phyloP scores from a whole-genome alignment of 2,797 vertebrate species.

The Fundulus diaphanus region DNA sequence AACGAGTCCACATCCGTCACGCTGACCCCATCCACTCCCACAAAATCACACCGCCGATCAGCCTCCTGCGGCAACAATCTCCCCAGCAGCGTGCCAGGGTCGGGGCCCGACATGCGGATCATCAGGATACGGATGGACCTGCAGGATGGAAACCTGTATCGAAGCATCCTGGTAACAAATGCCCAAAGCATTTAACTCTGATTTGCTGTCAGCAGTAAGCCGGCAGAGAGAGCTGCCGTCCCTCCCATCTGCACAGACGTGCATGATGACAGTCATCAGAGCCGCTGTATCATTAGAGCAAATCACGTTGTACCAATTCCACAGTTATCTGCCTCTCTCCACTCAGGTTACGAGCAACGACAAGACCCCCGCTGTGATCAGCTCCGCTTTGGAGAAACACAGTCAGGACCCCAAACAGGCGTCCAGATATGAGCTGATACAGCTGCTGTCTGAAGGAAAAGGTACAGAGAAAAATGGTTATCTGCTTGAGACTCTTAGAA shows the following conservation, averaged over 20 bases:
- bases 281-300: conserved; percentile 43
- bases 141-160: conserved; percentile 89
- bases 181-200: not conserved
- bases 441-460: conserved; percentile 89
- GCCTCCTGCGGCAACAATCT: conserved; percentile 82
- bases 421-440: conserved; percentile 87
- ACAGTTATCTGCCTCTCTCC: conserved; percentile 37
- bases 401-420: conserved; percentile 83
- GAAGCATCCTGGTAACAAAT: conserved; percentile 89
- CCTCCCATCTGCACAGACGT: conserved; percentile 19
- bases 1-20: conserved; percentile 65
- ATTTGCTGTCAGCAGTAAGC: not conserved
- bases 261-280: conserved; percentile 56
- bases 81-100: conserved; percentile 61
- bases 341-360: conserved; percentile 91
- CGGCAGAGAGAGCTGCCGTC: conserved; percentile 7
- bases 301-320: conserved; percentile 41
- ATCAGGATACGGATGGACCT: conserved; percentile 90
- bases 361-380: conserved; percentile 89
- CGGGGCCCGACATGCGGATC: conserved; percentile 87
- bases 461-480: conserved; percentile 69
- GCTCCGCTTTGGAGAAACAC: conserved; percentile 91
- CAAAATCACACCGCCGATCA: conserved; percentile 88
- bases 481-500: not conserved
- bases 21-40: conserved; percentile 72